phyloP scores from a whole-genome alignment of 30 jellyfish, hydroid and myxozoan genomes.

The Aurelia sp. region DNA sequence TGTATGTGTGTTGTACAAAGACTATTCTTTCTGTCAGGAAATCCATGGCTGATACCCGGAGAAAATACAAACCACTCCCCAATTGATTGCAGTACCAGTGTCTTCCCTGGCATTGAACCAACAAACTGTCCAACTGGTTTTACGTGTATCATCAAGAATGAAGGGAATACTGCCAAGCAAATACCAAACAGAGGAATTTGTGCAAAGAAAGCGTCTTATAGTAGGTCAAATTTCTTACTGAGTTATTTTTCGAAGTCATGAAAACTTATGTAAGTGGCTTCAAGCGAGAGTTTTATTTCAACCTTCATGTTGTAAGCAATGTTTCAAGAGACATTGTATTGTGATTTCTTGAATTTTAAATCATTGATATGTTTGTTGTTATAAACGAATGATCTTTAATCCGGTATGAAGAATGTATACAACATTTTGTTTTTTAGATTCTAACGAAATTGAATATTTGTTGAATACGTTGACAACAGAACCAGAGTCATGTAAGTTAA shows the following conservation, averaged over 20 bases:
- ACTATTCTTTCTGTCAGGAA: slow-evolving; percentile 6
- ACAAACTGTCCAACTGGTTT: slow-evolving; percentile 60
- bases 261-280: no score
- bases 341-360: no score
- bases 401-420: no score
- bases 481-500: neutral
- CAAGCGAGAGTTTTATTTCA: no score
- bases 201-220: neutral
- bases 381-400: no score
- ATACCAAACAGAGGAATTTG: slow-evolving; percentile 80
- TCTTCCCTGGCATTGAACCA: slow-evolving; percentile 56
- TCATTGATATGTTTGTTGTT: no score
- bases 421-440: neutral
- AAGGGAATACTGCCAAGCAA: slow-evolving; percentile 36
- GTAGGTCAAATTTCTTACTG: neutral
- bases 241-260: no score
- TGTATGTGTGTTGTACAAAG: no score
- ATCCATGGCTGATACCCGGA: slow-evolving; percentile 66
- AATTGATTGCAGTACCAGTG: slow-evolving; percentile 80
- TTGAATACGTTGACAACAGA: neutral
- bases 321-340: no score
- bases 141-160: slow-evolving; percentile 34
- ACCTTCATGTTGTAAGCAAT: no score
- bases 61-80: slow-evolving; percentile 18
- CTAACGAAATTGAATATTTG: neutral